Conservation (phyloP, 92 coral and sea anemone species). For the Blastomussa wellsi region DNA sequence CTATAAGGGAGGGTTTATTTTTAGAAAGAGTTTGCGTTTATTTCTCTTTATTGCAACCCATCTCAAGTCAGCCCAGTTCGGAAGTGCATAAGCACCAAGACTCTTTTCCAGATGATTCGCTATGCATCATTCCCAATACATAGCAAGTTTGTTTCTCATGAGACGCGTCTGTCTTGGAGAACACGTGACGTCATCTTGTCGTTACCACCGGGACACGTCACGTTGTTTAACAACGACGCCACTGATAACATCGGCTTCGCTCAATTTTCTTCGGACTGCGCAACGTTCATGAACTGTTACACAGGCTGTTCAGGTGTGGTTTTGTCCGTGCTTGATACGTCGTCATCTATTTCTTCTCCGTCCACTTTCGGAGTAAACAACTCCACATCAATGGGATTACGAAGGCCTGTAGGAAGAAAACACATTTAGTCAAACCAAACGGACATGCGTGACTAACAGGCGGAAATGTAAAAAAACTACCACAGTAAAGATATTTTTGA, state of each 20-base stretch:
- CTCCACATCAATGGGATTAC: slow-evolving; percentile 65
- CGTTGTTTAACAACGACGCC: not conserved
- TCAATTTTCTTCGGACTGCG: not conserved
- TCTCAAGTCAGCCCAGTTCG: not conserved
- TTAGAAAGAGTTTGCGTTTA: too few species aligned
- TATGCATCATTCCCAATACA: not conserved
- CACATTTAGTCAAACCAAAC: not conserved
- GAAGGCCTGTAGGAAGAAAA: slow-evolving; percentile 33
- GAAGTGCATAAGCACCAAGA: not conserved
- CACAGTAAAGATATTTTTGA: not conserved
- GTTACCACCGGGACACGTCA: not conserved
- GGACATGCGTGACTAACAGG: not conserved
- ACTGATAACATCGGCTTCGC: not conserved
- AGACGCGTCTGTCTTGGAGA: not conserved
- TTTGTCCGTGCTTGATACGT: slow-evolving; percentile 5
- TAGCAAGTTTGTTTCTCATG: too few species aligned
- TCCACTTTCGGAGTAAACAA: slow-evolving; percentile 61
- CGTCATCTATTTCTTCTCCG: slow-evolving; percentile 60
- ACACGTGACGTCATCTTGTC: not conserved
- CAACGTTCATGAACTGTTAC: not conserved
- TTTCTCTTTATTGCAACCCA: not conserved
- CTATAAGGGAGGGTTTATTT: too few species aligned
- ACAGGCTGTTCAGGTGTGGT: not conserved
- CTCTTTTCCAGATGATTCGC: not conserved
- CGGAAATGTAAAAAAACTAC: not conserved